Conservation (phyloP, 2,888 invertebrate species). For the Philhelius pedissequus region DNA sequence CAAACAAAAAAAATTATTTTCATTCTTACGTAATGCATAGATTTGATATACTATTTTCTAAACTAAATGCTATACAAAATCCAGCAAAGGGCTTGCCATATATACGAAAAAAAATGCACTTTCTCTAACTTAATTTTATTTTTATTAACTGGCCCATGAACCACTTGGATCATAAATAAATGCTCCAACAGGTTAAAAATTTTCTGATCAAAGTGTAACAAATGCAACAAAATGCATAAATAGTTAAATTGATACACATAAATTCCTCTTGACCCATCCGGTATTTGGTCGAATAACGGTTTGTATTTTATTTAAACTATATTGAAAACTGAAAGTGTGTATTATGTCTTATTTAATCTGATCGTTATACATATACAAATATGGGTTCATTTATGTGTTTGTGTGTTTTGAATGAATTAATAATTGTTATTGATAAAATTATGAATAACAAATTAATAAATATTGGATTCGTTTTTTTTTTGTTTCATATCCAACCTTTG, state of each 20-base stretch:
- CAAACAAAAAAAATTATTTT: not conserved
- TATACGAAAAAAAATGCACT: not conserved
- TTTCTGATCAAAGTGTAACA: not conserved
- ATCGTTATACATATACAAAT: too few relatives aligned
- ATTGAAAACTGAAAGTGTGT: not conserved
- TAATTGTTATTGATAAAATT: too few relatives aligned
- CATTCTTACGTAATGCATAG: not conserved
- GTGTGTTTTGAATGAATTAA: too few relatives aligned
- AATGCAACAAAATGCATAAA: constrained; percentile 1
- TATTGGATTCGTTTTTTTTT: too few relatives aligned
- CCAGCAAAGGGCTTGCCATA: not conserved
- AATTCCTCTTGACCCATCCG: not conserved
- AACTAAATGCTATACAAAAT: not conserved
- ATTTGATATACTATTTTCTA: not conserved
- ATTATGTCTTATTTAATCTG: not conserved
- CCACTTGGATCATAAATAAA: not conserved
- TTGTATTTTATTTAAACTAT: not conserved
- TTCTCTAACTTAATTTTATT: not conserved
- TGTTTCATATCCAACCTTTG: too few relatives aligned
- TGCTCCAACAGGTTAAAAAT: not conserved
- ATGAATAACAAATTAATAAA: too few relatives aligned
- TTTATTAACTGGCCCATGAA: not conserved
- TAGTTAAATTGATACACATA: not conserved
- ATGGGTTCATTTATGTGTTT: too few relatives aligned
- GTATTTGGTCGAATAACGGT: not conserved